Conservation (phyloP, 1,140 invertebrate species). For the Drosophila kikkawai region DNA sequence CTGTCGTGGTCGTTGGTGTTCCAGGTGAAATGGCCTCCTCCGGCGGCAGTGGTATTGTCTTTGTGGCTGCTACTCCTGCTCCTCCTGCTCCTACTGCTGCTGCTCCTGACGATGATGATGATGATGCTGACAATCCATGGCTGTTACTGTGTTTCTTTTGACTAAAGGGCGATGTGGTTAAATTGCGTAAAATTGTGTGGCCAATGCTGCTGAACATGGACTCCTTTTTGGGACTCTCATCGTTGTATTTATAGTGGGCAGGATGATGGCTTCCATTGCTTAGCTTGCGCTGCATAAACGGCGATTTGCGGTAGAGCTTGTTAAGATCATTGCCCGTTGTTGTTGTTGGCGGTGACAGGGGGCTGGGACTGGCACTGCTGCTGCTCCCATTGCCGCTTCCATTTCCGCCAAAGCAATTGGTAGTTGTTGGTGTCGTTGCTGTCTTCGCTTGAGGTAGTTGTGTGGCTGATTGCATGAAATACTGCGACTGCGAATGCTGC, state of each 20-base stretch:
- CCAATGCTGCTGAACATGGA: conserved; percentile 81
- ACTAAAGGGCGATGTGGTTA: conserved; percentile 83
- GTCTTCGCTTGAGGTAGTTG: conserved; percentile 80
- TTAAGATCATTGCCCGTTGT: conserved; percentile 46
- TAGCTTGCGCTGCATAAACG: conserved; percentile 80
- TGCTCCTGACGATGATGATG: conserved; percentile 16
- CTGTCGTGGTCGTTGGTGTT: conserved; percentile 37
- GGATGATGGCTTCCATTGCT: conserved; percentile 67
- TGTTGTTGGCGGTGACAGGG: conserved; percentile 34
- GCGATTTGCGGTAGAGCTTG: conserved; percentile 80
- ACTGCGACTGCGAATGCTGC: conserved; percentile 58
- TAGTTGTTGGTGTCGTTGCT: conserved; percentile 37
- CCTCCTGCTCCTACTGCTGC: conserved; percentile 24
- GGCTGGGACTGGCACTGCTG: conserved; percentile 35
- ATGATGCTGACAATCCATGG: neutral
- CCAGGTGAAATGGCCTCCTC: conserved; percentile 44
- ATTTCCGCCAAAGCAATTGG: conserved; percentile 58
- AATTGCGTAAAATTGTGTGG: conserved; percentile 79
- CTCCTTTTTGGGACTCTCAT: conserved; percentile 82
- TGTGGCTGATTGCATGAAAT: conserved; percentile 78
- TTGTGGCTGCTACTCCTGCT: conserved; percentile 23
- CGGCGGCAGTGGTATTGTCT: conserved; percentile 56
- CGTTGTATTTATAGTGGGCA: conserved; percentile 55
- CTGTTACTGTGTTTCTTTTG: conserved; percentile 73
- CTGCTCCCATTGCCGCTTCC: conserved; percentile 34